Evolutionary conservation across 2,797 vertebrate species (phyloP).

Genomic region (Danio kyathit): DNA sequence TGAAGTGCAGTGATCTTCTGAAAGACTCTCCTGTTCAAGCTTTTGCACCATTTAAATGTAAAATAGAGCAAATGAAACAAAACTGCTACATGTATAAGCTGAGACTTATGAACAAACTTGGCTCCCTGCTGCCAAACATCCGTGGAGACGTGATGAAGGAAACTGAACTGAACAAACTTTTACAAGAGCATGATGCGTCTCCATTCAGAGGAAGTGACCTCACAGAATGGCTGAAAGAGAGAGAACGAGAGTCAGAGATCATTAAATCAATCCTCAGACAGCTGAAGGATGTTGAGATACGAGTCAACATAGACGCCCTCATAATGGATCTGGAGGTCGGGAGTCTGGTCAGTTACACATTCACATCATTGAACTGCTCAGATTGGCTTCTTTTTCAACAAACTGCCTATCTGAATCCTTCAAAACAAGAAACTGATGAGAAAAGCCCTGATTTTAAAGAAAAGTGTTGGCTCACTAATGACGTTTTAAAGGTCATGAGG

Average conservation of each 20-base stretch:
- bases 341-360: conserved; percentile 21
- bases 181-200: conserved; percentile 56
- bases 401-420: conserved; percentile 58
- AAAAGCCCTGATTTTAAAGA: not conserved
- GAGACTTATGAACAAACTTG: not conserved
- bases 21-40: too few species aligned
- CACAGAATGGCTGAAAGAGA: conserved; percentile 65
- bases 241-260: conserved; percentile 54
- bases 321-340: conserved; percentile 10
- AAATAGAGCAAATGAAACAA: not conserved
- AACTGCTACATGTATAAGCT: not conserved
- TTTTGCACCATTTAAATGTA: not conserved
- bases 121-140: conserved; percentile 36
- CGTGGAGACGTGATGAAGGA: conserved; percentile 60
- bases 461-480: not conserved
- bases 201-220: conserved; percentile 63
- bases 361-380: conserved; percentile 47
- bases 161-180: conserved; percentile 43
- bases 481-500: not conserved
- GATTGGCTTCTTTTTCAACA: conserved; percentile 60
- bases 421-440: not conserved
- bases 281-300: conserved; percentile 55
- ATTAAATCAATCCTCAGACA: conserved; percentile 56
- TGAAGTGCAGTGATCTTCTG: too few species aligned
- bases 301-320: conserved; percentile 1